Conservation (phyloP, 2,113 vertebrate genomes). For the Lucifuga dentata region DNA sequence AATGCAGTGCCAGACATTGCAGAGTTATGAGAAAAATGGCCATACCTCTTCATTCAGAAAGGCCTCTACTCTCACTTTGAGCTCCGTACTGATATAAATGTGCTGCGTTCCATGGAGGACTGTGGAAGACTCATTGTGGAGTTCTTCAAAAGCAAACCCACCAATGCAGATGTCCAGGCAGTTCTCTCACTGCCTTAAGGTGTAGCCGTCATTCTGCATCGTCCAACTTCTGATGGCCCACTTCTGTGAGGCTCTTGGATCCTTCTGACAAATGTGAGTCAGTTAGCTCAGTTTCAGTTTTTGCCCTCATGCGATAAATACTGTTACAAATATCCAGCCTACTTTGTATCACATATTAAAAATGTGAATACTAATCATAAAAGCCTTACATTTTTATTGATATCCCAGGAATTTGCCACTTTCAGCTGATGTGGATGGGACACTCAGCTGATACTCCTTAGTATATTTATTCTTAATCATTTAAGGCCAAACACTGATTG, state of each 20-base stretch:
- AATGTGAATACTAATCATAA: no score
- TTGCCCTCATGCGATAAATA: no score
- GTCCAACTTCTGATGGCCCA: constrained; percentile 11
- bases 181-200: neutral
- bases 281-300: no score
- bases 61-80: constrained; percentile 26
- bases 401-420: no score
- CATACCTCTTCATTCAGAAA: constrained; percentile 5
- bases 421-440: no score
- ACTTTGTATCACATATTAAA: no score
- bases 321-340: no score
- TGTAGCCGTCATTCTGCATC: neutral
- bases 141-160: neutral
- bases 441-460: no score
- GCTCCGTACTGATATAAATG: constrained; percentile 19
- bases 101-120: constrained; percentile 2
- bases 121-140: constrained; percentile 18
- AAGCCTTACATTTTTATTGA: no score
- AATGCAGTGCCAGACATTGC: constrained; percentile 6
- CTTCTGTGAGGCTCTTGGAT: neutral
- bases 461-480: no score
- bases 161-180: constrained; percentile 3
- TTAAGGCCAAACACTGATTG: no score
- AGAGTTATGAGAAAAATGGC: no score
- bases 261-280: neutral